phyloP scores from a whole-genome alignment of 1,140 invertebrate genomes.

The Drosophila auraria region DNA sequence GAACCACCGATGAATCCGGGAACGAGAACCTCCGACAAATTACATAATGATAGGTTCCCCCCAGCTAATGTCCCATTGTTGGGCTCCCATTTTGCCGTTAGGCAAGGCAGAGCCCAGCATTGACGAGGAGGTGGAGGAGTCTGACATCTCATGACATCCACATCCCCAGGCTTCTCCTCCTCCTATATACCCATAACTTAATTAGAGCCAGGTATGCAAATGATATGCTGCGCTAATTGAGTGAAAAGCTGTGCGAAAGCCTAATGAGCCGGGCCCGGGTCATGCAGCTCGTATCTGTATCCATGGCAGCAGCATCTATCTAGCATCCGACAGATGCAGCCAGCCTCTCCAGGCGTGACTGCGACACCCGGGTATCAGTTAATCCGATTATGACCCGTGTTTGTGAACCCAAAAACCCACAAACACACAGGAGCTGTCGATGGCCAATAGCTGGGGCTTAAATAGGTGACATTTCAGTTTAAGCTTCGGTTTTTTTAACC shows the following conservation, averaged over 20 bases:
- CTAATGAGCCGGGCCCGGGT: constrained; percentile 40
- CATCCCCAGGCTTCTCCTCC: not conserved
- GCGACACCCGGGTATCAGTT: constrained; percentile 47
- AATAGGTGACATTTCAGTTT: constrained; percentile 2
- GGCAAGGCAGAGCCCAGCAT: constrained; percentile 13
- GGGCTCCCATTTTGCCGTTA: constrained; percentile 36
- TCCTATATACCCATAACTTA: constrained; percentile 48
- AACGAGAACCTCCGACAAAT: constrained; percentile 61
- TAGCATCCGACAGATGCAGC: constrained; percentile 28
- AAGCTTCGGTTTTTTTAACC: not conserved
- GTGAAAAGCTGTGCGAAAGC: constrained; percentile 59
- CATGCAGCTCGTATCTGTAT: constrained; percentile 36
- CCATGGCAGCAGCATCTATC: constrained; percentile 24
- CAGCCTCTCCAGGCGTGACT: constrained; percentile 28
- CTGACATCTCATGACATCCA: constrained; percentile 15
- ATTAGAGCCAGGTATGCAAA: constrained; percentile 71
- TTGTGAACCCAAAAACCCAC: constrained; percentile 29
- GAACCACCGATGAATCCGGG: constrained; percentile 23
- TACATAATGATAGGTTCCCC: constrained; percentile 71
- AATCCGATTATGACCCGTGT: constrained; percentile 36
- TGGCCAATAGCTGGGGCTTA: constrained; percentile 17
- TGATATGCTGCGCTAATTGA: constrained; percentile 75
- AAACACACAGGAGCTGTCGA: constrained; percentile 16
- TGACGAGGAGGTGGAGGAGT: not conserved
- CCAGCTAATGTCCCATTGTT: constrained; percentile 44